Percentiles rank a stretch among this genome's conserved stretches.
phyloP scores from a whole-genome alignment of 1,140 invertebrate species.

The Drosophila pectinifera region DNA sequence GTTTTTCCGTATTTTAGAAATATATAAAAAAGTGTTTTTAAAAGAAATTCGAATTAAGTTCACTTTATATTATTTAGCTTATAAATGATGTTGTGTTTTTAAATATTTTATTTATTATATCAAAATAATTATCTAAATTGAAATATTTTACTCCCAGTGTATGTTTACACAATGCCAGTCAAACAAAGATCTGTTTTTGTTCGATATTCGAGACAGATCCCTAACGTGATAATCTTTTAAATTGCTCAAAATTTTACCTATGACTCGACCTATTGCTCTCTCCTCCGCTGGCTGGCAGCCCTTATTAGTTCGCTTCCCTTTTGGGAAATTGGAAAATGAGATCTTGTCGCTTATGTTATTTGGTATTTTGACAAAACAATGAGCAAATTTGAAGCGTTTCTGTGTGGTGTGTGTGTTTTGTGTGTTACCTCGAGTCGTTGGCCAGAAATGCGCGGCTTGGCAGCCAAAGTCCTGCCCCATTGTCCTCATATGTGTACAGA shows the following conservation, averaged over 20 bases:
- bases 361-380: conserved; percentile 65
- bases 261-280: conserved; percentile 52
- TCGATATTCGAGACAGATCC: conserved; percentile 60
- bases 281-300: conserved; percentile 6
- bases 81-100: no score
- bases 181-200: conserved; percentile 59
- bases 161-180: conserved; percentile 60
- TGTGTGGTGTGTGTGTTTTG: conserved; percentile 45
- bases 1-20: no score
- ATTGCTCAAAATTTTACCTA: conserved; percentile 66
- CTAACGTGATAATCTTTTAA: conserved; percentile 83
- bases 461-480: conserved; percentile 29
- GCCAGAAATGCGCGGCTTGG: conserved; percentile 54
- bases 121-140: no score
- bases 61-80: no score
- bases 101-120: not conserved
- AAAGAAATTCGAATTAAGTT: no score
- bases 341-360: conserved; percentile 80
- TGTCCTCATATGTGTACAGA: conserved; percentile 51
- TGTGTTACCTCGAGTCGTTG: conserved; percentile 54
- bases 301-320: conserved; percentile 44
- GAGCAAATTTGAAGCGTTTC: conserved; percentile 53
- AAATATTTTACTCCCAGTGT: conserved; percentile 17
- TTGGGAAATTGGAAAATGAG: conserved; percentile 74
- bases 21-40: no score